Evolutionary conservation across 2,888 invertebrate species (phyloP), one percentile per base, ranked within the genome.

Genomic region (Sminthurides aquaticus): DNA sequence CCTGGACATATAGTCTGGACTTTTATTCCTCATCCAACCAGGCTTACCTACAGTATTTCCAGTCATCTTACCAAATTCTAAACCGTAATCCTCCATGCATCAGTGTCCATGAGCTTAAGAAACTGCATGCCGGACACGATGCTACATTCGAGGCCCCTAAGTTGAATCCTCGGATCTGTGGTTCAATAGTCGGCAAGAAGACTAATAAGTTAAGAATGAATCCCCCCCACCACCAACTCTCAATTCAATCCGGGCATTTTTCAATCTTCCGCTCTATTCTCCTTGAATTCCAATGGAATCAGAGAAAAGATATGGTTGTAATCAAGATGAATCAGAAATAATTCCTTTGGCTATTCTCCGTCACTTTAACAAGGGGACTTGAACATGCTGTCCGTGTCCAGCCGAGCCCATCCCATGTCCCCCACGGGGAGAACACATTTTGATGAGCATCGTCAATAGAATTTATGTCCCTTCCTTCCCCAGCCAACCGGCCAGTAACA

Each of bases 391-490:
- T 25, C 55, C 55, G 55, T 55, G 54, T 61, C 61, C 61, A 61
- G 54, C 61, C 52, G 61, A 54, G 61, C 34, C 55, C 55, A 55
- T 61, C 61, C 43, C 25, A 54, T 43, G 29, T 20, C 26, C 55
- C 61, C 61, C n/a, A 34, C 54, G 28, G 61, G n/a, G 61, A 28
- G 28, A 54, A 55, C 61, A 61, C 55, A 61, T 61, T 61, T 61
- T 61, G 61, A 61, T 61, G 61, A 61, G 55, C 54, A 61, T 54
- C 61, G 43, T 34, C 43, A 34, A 15, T 34, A 11, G 43, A 15
- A 34, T 34, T 34, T 34, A 34, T 34, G 43, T 34, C 43, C 15
- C 43, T 34, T 5, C 43, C 43, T 15, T 11, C 43, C 43, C 15
- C 43, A 34, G 8, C 43, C 43, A 34, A 15, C 43, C 43, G 43